Evolutionary conservation across 2,113 vertebrate genomes (phyloP).

Genomic region (Leuciscus idus): DNA sequence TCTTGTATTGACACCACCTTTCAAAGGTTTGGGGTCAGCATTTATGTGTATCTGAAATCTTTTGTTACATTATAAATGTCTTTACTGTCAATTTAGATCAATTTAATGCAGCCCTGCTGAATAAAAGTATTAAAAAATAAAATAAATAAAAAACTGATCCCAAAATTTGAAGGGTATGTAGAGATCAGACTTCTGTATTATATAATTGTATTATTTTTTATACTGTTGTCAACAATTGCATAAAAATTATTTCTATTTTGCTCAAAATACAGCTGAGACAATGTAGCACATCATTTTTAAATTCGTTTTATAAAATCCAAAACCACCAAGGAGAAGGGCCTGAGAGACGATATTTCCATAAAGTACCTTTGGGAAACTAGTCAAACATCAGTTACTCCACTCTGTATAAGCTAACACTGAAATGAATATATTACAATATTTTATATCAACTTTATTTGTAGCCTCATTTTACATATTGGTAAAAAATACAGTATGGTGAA

Average conservation of each 20-base stretch:
- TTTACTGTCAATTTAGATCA: background rate
- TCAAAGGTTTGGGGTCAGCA: background rate
- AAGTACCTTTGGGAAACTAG: background rate
- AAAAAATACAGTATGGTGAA: constrained; percentile 74
- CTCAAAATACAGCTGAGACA: background rate
- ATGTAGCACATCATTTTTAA: background rate
- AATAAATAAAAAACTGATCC: too few relatives aligned
- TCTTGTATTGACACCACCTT: too few relatives aligned
- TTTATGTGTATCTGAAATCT: background rate
- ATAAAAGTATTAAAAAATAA: background rate
- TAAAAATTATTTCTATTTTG: background rate
- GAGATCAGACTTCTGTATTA: background rate
- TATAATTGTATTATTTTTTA: too few relatives aligned
- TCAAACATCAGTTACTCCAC: background rate
- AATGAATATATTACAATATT: constrained; percentile 10
- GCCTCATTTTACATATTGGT: constrained; percentile 65
- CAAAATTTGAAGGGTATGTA: background rate
- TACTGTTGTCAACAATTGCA: too few relatives aligned
- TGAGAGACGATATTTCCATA: background rate
- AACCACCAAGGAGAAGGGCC: too few relatives aligned
- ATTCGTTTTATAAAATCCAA: background rate
- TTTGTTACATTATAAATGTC: too few relatives aligned
- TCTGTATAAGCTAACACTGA: background rate
- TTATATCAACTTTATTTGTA: constrained; percentile 75
- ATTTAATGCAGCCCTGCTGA: background rate